Percentiles rank a stretch among this genome's conserved stretches.
Conservation (phyloP, 2,797 vertebrate genomes). For the Octomys mimax region DNA sequence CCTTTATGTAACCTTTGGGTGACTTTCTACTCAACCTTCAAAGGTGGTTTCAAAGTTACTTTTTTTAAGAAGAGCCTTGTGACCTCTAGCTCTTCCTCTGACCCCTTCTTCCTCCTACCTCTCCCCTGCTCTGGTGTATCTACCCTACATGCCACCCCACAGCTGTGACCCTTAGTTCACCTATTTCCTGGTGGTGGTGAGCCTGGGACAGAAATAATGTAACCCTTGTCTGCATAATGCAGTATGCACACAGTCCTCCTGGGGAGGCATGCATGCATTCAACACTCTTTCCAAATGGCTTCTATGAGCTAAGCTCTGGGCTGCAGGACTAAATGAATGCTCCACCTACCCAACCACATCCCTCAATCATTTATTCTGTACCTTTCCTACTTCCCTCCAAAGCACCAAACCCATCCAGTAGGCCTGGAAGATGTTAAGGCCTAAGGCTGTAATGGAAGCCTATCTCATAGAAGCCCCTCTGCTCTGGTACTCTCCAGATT, state of each 20-base stretch:
- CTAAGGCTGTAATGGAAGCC: neutral
- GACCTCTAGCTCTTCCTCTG: neutral
- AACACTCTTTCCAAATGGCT: neutral
- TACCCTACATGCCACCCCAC: neutral
- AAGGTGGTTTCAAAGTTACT: neutral
- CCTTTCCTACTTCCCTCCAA: neutral
- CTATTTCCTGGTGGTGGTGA: neutral
- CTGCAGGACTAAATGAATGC: neutral
- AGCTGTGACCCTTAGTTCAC: neutral
- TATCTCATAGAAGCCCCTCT: neutral
- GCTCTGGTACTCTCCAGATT: neutral
- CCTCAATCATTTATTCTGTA: neutral
- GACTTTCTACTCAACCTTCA: neutral
- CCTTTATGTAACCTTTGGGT: neutral
- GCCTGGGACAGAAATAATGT: neutral
- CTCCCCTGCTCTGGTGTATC: neutral
- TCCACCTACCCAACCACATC: neutral
- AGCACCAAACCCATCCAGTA: neutral
- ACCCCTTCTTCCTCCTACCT: neutral
- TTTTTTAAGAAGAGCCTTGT: constrained; percentile 37
- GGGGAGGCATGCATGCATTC: neutral
- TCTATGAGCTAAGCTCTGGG: neutral
- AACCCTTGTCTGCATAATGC: neutral
- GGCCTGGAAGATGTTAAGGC: neutral
- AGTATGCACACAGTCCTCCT: neutral